Evolutionary conservation across 2,797 vertebrate species (phyloP).

Genomic region (Malurus leucopterus): DNA sequence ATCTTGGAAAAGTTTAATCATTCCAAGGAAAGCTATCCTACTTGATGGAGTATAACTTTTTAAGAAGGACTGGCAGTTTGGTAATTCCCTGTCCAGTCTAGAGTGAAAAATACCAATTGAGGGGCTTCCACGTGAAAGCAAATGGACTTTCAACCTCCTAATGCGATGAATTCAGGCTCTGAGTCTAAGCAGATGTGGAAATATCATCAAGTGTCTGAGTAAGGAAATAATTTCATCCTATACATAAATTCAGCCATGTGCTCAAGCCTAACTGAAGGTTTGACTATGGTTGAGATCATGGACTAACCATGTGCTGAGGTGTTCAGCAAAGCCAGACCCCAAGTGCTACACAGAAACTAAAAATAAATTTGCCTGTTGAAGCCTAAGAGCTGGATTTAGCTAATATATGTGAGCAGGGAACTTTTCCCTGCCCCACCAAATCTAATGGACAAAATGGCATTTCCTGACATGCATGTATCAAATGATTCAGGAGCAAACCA

Average conservation of each 20-base stretch:
- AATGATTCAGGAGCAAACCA: neutral
- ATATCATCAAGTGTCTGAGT: neutral
- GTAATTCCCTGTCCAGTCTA: neutral
- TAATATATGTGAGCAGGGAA: neutral
- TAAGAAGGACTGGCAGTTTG: neutral
- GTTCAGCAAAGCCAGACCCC: neutral
- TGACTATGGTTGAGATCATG: neutral
- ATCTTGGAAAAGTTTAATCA: conserved; percentile 32
- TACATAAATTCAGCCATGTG: neutral
- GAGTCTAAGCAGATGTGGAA: conserved; percentile 32
- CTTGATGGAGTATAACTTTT: neutral
- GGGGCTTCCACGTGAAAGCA: neutral
- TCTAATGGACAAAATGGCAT: neutral
- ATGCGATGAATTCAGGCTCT: neutral
- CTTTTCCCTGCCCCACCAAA: neutral
- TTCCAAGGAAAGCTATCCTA: neutral
- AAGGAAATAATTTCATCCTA: neutral
- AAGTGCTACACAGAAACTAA: neutral
- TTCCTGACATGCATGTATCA: neutral
- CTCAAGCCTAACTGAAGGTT: neutral
- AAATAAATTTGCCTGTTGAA: neutral
- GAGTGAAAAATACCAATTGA: conserved; percentile 16
- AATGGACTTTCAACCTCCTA: neutral
- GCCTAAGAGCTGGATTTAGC: neutral
- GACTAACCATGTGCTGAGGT: neutral